Percentiles rank a stretch among this genome's conserved stretches.
These are phyloP conservation scores for Polietes domitor DNA, from an alignment of 2,888 invertebrate genomes.

Conservation along the genomic window DNA sequence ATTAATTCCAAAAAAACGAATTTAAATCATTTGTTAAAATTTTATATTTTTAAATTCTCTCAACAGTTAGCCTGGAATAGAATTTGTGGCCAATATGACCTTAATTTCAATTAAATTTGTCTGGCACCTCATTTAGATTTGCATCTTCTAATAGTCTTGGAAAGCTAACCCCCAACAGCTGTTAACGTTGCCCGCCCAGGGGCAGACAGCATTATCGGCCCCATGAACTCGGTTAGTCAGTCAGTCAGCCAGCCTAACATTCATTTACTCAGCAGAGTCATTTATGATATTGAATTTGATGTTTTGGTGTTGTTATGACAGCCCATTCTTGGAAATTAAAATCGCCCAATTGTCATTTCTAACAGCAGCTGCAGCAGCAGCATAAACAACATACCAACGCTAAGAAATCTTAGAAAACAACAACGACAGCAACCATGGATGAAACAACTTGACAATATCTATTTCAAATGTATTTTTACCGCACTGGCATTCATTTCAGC, in stretches of 20 bases:
- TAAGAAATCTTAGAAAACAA: conserved; percentile 22
- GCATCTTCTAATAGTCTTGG: too few species aligned
- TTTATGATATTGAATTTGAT: not conserved
- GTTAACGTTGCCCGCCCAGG: too few species aligned
- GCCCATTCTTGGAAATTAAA: conserved; percentile 29
- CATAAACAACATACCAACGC: conserved; percentile 37
- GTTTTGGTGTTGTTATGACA: not conserved
- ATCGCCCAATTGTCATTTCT: conserved; percentile 21
- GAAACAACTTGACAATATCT: conserved; percentile 13
- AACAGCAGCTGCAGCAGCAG: not conserved
- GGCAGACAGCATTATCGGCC: too few species aligned
- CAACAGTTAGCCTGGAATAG: too few species aligned
- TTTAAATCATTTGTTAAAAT: too few species aligned
- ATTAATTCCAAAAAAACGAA: too few species aligned
- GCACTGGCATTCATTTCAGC: not conserved
- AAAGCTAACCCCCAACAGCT: too few species aligned
- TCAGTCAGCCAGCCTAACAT: too few species aligned
- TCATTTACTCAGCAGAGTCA: not conserved
- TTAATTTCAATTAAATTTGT: too few species aligned
- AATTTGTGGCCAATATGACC: too few species aligned
- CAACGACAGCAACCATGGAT: not conserved
- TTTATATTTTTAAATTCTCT: too few species aligned
- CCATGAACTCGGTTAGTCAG: not conserved
- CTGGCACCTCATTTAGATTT: too few species aligned
- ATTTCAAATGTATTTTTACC: not conserved